These are phyloP conservation scores for Drosophila tristis DNA, from an alignment of 1,140 invertebrate species.

Conservation along the genomic window DNA sequence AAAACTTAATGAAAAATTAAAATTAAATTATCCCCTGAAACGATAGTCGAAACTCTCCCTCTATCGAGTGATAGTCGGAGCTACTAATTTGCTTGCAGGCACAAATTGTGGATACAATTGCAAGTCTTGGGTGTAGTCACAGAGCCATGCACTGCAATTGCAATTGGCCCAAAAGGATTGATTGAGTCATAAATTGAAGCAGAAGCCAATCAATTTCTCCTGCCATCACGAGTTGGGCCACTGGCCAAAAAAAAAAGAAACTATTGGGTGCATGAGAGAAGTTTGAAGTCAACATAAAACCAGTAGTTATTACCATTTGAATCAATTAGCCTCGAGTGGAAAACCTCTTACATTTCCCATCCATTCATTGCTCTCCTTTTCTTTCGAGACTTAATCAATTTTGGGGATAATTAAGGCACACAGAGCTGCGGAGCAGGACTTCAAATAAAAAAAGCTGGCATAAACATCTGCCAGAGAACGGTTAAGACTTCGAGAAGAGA, in stretches of 20 bases:
- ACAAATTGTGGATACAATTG: slow-evolving; percentile 24
- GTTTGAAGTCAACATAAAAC: slow-evolving; percentile 39
- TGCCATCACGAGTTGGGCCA: slow-evolving; percentile 61
- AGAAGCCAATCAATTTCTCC: slow-evolving; percentile 56
- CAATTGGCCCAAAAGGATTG: slow-evolving; percentile 62
- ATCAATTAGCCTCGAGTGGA: slow-evolving; percentile 59
- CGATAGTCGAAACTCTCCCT: slow-evolving; percentile 18
- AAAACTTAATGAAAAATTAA: slow-evolving; percentile 37
- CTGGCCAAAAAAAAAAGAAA: slow-evolving; percentile 39
- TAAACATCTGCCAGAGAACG: slow-evolving; percentile 35
- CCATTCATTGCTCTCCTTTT: slow-evolving; percentile 15
- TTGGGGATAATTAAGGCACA: slow-evolving; percentile 54
- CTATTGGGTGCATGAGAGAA: slow-evolving; percentile 20
- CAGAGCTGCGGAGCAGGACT: slow-evolving; percentile 46
- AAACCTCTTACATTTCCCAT: slow-evolving; percentile 21
- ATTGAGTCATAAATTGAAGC: slow-evolving; percentile 74
- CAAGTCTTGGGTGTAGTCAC: slow-evolving; percentile 57
- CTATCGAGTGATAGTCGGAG: slow-evolving; percentile 15
- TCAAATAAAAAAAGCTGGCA: slow-evolving; percentile 55
- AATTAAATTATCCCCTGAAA: slow-evolving; percentile 44
- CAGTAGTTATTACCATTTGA: slow-evolving; percentile 65
- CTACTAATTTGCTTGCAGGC: slow-evolving; percentile 42
- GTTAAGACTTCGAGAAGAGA: slow-evolving; percentile 1
- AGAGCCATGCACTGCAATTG: slow-evolving; percentile 33
- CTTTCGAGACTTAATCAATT: slow-evolving; percentile 66